These are phyloP conservation scores for Antheraea assamensis DNA, from an alignment of 2,888 invertebrate species.

Conservation along the genomic window DNA sequence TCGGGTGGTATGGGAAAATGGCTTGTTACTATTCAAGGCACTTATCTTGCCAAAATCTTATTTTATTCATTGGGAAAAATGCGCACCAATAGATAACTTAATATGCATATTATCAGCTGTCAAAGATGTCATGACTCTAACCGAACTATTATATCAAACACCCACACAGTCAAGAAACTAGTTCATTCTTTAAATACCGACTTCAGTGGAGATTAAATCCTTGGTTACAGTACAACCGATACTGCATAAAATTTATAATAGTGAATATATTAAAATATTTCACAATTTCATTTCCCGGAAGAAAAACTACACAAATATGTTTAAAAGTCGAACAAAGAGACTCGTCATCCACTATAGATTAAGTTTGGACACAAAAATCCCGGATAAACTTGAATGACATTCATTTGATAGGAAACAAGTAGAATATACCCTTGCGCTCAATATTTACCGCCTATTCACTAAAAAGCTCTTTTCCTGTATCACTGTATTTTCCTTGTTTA, in stretches of 20 bases:
- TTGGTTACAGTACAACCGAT: neutral
- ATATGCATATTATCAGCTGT: no score
- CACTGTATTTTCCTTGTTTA: constrained; percentile 7
- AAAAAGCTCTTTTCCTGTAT: constrained; percentile 5
- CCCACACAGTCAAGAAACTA: no score
- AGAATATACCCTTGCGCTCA: neutral
- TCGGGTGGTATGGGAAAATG: no score
- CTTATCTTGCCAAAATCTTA: no score
- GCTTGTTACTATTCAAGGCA: no score
- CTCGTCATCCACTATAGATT: neutral
- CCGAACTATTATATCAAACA: no score
- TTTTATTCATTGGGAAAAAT: no score
- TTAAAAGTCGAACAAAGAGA: neutral
- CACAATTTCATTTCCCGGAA: no score
- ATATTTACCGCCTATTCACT: constrained; percentile 5
- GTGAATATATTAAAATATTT: neutral
- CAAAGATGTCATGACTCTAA: no score
- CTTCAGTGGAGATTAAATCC: neutral
- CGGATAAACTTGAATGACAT: constrained; percentile 10
- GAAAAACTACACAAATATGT: neutral
- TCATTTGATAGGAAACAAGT: constrained; percentile 5
- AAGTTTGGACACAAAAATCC: constrained; percentile 7
- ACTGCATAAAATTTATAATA: neutral
- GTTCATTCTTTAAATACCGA: no score
- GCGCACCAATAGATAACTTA: no score